These are phyloP conservation scores for Zaprionus capensis DNA, from an alignment of 1,140 invertebrate species.

Conservation along the genomic window DNA sequence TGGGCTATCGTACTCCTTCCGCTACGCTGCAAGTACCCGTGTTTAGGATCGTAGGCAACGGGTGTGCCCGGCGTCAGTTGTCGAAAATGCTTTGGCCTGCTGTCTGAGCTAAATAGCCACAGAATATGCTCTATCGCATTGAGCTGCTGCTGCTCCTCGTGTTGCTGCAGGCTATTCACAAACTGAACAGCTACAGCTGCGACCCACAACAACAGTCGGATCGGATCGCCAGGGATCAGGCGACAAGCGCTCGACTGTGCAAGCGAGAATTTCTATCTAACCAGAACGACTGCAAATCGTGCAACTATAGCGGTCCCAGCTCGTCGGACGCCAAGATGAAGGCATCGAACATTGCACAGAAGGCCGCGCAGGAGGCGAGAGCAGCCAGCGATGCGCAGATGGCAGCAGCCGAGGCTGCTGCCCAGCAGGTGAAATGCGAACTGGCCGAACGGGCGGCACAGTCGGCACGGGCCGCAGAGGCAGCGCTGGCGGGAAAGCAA, in stretches of 20 bases:
- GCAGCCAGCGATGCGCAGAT: slow-evolving; percentile 88
- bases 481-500: slow-evolving; percentile 87
- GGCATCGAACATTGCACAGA: slow-evolving; percentile 87
- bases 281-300: background rate
- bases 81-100: background rate
- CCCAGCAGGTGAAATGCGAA: slow-evolving; percentile 88
- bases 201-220: slow-evolving; percentile 3
- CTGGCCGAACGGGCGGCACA: slow-evolving; percentile 88
- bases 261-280: background rate
- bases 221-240: background rate
- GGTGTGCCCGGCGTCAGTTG: background rate
- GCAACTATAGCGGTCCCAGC: background rate
- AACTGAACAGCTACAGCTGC: slow-evolving; percentile 34
- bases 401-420: slow-evolving; percentile 87
- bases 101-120: background rate
- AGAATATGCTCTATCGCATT: slow-evolving; percentile 43
- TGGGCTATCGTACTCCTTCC: too few species aligned
- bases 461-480: slow-evolving; percentile 88
- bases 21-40: too few species aligned
- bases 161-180: slow-evolving; percentile 23
- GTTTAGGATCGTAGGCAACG: too few species aligned
- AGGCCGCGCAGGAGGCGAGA: slow-evolving; percentile 88
- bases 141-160: slow-evolving; percentile 23
- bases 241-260: background rate
- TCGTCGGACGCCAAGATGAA: slow-evolving; percentile 68